phyloP scores from a whole-genome alignment of 2,797 vertebrate genomes.

The Antrozous pallidus region DNA sequence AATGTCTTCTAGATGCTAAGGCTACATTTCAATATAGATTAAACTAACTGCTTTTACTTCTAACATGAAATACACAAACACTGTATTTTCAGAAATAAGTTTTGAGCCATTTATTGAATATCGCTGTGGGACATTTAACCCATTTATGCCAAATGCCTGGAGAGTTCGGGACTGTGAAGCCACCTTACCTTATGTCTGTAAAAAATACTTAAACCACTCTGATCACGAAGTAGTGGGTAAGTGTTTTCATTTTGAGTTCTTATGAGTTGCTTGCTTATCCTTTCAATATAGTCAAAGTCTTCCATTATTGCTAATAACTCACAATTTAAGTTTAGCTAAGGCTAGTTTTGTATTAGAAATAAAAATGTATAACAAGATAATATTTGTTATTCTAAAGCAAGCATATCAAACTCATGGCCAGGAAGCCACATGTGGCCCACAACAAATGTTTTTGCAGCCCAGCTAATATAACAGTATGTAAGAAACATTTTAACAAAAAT shows the following conservation, averaged over 20 bases:
- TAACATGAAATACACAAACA: conserved; percentile 54
- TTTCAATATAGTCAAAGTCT: neutral
- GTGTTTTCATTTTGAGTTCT: conserved; percentile 46
- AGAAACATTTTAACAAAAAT: too few species aligned
- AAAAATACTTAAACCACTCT: conserved; percentile 88
- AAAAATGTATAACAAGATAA: conserved; percentile 10
- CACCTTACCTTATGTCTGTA: conserved; percentile 92
- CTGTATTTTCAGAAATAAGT: conserved; percentile 84
- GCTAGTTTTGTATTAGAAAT: neutral
- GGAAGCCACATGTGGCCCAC: too few species aligned
- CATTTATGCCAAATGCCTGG: conserved; percentile 84
- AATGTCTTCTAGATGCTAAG: neutral
- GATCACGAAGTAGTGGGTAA: conserved; percentile 86
- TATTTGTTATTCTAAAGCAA: neutral
- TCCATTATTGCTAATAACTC: conserved; percentile 13
- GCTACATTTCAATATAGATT: neutral
- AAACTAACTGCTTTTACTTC: conserved; percentile 1
- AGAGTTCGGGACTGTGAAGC: conserved; percentile 88
- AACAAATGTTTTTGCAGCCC: too few species aligned
- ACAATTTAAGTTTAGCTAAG: neutral
- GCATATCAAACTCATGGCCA: too few species aligned
- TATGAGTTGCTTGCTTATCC: neutral
- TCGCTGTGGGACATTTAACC: conserved; percentile 89
- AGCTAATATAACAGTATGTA: too few species aligned
- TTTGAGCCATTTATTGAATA: conserved; percentile 82